phyloP scores from a whole-genome alignment of 1,140 invertebrate genomes.

The Gryon sp. region DNA sequence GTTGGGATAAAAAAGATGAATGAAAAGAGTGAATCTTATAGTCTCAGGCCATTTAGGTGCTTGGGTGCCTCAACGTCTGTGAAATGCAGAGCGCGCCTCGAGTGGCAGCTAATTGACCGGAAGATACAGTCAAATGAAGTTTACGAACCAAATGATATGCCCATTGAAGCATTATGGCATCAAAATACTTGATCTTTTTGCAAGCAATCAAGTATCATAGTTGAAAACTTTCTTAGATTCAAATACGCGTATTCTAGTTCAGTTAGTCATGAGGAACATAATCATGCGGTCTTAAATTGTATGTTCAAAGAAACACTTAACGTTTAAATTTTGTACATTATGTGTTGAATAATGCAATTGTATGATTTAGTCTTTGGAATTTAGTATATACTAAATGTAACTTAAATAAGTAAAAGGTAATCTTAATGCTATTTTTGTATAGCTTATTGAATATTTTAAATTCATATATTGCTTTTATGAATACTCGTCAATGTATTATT shows the following conservation, averaged over 20 bases:
- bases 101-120: constrained; percentile 55
- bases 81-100: constrained; percentile 20
- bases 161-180: constrained; percentile 30
- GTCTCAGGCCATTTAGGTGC: constrained; percentile 23
- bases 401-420: too few relatives aligned
- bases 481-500: too few relatives aligned
- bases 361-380: too few relatives aligned
- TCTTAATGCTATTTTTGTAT: too few relatives aligned
- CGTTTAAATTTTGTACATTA: too few relatives aligned
- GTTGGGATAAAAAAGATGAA: constrained; percentile 28
- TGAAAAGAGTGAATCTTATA: constrained; percentile 40
- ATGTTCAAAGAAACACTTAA: too few relatives aligned
- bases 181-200: constrained; percentile 22
- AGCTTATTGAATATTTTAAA: too few relatives aligned
- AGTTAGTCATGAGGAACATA: constrained; percentile 16
- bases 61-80: constrained; percentile 13
- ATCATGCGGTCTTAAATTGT: too few relatives aligned
- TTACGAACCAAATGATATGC: constrained; percentile 53
- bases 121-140: constrained; percentile 42
- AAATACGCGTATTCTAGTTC: not conserved
- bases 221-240: not conserved
- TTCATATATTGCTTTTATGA: too few relatives aligned
- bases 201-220: constrained; percentile 4
- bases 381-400: too few relatives aligned
- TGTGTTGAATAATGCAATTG: not conserved